Evolutionary conservation across 2,888 invertebrate species (phyloP).

Genomic region (Notodonta dromedarius): DNA sequence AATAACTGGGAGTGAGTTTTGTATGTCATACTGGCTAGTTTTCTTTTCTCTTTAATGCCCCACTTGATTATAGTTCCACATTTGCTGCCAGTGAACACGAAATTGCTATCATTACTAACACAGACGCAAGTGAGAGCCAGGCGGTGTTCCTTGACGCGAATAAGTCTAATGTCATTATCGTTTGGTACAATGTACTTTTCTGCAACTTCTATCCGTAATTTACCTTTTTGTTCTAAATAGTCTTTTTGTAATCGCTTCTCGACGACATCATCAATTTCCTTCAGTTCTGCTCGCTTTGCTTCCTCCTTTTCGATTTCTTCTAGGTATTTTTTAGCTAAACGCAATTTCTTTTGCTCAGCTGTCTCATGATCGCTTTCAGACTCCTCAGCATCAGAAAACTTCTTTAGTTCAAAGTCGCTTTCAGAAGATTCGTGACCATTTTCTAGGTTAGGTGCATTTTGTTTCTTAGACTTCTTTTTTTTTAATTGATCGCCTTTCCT

Average conservation of each 20-base stretch:
- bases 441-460: slow-evolving; percentile 70
- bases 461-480: slow-evolving; percentile 68
- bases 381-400: slow-evolving; percentile 76
- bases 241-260: slow-evolving; percentile 92
- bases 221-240: slow-evolving; percentile 93
- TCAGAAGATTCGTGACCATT: slow-evolving; percentile 86
- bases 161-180: slow-evolving; percentile 68
- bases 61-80: slow-evolving; percentile 95
- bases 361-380: slow-evolving; percentile 90
- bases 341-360: slow-evolving; percentile 94
- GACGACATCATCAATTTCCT: slow-evolving; percentile 86
- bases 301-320: slow-evolving; percentile 94
- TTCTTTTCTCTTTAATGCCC: slow-evolving; percentile 86
- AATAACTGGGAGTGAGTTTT: slow-evolving; percentile 69
- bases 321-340: slow-evolving; percentile 95
- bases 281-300: slow-evolving; percentile 86
- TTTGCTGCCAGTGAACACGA: slow-evolving; percentile 93
- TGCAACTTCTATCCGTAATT: slow-evolving; percentile 90
- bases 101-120: slow-evolving; percentile 88
- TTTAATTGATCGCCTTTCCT: slow-evolving; percentile 78
- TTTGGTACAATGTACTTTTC: slow-evolving; percentile 71
- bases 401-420: slow-evolving; percentile 86
- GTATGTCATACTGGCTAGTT: slow-evolving; percentile 83
- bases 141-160: slow-evolving; percentile 91
- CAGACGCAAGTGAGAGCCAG: slow-evolving; percentile 92